phyloP scores from a whole-genome alignment of 2,797 vertebrate species.

The Manis pentadactyla region DNA sequence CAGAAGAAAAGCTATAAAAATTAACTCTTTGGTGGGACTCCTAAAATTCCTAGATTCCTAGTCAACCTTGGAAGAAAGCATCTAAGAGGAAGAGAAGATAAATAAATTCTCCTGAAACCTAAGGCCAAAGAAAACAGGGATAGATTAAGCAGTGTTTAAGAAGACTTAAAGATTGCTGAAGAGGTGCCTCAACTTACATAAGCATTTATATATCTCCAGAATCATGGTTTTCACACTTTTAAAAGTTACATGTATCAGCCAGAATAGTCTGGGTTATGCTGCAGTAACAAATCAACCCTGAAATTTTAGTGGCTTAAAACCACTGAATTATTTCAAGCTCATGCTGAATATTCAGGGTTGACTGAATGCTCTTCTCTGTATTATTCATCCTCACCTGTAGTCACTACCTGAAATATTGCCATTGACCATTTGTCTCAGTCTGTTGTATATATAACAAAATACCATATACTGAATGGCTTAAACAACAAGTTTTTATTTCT shows the following conservation, averaged over 20 bases:
- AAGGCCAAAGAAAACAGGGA: background rate
- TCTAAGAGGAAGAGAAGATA: background rate
- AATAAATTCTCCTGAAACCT: background rate
- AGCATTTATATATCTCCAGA: background rate
- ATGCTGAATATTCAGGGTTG: background rate
- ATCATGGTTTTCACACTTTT: background rate
- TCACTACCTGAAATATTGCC: background rate
- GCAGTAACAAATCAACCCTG: background rate
- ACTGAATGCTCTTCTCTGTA: background rate
- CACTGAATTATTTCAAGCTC: background rate
- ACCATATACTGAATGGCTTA: background rate
- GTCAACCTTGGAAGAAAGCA: background rate
- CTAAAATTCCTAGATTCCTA: background rate
- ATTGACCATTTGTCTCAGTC: background rate
- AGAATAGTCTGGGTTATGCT: background rate
- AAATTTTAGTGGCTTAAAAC: background rate
- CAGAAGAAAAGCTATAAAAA: background rate
- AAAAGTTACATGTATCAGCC: background rate
- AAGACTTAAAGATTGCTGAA: background rate
- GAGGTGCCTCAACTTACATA: background rate
- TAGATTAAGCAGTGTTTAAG: background rate
- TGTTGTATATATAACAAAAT: background rate
- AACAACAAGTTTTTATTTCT: background rate
- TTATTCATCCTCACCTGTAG: background rate
- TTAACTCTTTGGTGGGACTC: background rate